Percentiles rank a stretch among this genome's conserved stretches.
Evolutionary conservation across 2,113 vertebrate species (phyloP).

Genomic region (Ellobius talpinus): DNA sequence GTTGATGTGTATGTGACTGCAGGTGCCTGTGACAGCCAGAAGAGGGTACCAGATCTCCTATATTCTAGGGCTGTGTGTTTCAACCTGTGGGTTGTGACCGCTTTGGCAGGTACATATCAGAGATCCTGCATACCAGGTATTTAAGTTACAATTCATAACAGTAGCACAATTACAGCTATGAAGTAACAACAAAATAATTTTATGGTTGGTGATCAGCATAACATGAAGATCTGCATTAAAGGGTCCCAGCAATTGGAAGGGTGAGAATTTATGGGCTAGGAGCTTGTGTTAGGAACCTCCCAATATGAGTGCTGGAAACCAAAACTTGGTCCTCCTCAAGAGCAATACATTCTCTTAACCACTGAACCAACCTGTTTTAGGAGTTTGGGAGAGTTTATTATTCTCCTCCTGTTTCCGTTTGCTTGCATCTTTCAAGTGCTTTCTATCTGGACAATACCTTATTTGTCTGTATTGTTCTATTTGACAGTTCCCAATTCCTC

Average conservation of each 20-base stretch:
- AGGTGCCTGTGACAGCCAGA: neutral
- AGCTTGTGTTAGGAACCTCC: neutral
- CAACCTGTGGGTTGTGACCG: neutral
- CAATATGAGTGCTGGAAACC: neutral
- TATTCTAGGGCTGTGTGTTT: neutral
- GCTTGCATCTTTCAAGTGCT: neutral
- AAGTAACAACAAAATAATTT: neutral
- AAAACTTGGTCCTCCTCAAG: neutral
- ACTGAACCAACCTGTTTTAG: neutral
- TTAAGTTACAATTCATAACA: neutral
- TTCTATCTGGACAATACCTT: neutral
- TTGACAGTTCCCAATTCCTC: slow-evolving; percentile 6
- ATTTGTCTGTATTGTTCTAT: neutral
- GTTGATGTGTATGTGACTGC: neutral
- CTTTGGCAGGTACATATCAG: neutral
- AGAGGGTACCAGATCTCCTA: neutral
- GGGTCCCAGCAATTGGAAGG: neutral
- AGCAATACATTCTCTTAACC: neutral
- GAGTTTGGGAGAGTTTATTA: neutral
- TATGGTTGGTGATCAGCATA: neutral
- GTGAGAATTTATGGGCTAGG: neutral
- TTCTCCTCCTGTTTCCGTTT: neutral
- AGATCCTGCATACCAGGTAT: neutral
- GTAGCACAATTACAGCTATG: neutral
- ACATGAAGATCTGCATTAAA: neutral